Conservation (phyloP, 2,888 invertebrate species). For the Hermaeophaga mercurialis region DNA sequence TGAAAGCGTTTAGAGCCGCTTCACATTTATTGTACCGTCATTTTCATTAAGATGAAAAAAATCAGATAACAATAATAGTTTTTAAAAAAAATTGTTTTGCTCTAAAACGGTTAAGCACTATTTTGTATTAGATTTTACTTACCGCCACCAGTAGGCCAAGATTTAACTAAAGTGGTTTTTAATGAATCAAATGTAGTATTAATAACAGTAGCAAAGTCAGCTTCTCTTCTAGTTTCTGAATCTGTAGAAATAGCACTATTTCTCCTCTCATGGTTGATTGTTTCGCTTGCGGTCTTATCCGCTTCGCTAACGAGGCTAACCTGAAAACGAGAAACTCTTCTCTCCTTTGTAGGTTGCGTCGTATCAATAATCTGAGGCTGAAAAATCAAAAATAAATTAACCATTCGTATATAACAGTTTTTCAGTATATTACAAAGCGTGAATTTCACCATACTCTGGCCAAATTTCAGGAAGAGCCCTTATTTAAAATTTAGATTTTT, state of each 20-base stretch:
- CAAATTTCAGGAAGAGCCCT: no score
- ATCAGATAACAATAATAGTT: no score
- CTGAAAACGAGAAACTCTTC: constrained; percentile 60
- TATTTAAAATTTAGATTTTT: no score
- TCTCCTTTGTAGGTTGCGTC: constrained; percentile 9
- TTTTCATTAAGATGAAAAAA: no score
- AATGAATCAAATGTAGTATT: constrained; percentile 52
- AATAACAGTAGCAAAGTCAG: constrained; percentile 51
- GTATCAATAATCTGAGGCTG: not conserved
- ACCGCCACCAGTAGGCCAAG: constrained; percentile 46
- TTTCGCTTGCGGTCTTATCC: constrained; percentile 46
- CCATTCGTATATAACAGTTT: no score
- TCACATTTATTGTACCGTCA: no score
- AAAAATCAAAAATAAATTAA: constrained; percentile 4
- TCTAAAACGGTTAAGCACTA: no score
- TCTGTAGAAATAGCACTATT: constrained; percentile 27
- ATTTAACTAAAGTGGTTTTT: constrained; percentile 49
- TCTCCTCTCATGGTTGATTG: constrained; percentile 5
- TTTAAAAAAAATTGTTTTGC: not conserved
- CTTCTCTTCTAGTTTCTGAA: constrained; percentile 35
- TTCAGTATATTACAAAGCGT: no score
- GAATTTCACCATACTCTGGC: no score
- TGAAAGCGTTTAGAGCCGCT: no score
- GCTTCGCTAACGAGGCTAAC: constrained; percentile 61
- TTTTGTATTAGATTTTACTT: constrained; percentile 20